Evolutionary conservation across 1,140 invertebrate genomes (phyloP), one percentile per base, ranked within the genome.

Genomic region (Drosophila simulans): DNA sequence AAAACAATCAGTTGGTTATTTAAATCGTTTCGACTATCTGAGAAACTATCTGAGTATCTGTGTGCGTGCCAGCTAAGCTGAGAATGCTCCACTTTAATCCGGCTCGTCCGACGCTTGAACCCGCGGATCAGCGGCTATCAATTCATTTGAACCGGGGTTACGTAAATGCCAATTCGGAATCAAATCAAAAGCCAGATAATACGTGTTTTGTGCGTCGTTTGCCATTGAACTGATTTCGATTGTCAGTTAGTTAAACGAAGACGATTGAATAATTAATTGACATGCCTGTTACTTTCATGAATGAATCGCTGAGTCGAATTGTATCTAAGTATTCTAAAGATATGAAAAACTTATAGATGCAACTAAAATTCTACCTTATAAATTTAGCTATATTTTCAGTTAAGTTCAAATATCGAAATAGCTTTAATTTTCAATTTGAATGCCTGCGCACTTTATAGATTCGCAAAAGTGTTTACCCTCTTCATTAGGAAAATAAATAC

Each of bases 21-120:
- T 10, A 35, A 63, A 8, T 53, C 3, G 15, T 12, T 15, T 52
- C 25, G 45, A 22, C 20, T 22, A 22, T 22, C 20, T 22, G 3
- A 22, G 20, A 22, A 22, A 22, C 20, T 22, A 22, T 22, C 20
- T 2, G 3, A 22, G 20, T 22, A 22, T 2, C 20, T 22, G 20
- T 13, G 5, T 3, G 43, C 1, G 4, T 11, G 17, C 43, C 43
- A 31, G 5, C 27, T 8, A 12, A 37, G 8, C 8, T 46, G 56
- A 17, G 11, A 20, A 22, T 60, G 73, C 63, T 76, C 73, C 64
- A 77, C 72, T 77, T 77, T 42, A 77, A 69, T 69, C 51, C 73
- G 56, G 73, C 73, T 77, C 69, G 15, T 39, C 43, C 20, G 17
- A 4, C 40, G 37, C n/a, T 15, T 51, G 73, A 77, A 39, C 74